A percentile compares a stretch with the other conserved stretches of the same genome.
These are phyloP conservation scores for Axinella damicornis DNA, from an alignment of 37 sponge, comb jelly and placozoan genomes.

Conservation along the genomic window DNA sequence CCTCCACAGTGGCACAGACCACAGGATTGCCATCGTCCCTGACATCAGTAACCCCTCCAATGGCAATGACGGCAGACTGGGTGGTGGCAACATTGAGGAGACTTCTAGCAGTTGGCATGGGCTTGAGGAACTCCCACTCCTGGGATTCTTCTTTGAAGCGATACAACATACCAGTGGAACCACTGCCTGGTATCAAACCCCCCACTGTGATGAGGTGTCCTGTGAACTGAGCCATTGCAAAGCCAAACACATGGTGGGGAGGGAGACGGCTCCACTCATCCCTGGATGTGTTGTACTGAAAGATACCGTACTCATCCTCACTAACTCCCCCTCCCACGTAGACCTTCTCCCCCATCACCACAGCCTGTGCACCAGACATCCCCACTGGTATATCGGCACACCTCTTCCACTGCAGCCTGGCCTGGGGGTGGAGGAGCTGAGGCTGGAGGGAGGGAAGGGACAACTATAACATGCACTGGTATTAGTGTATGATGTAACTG, in stretches of 20 bases:
- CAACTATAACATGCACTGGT: no score
- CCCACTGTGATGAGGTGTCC: conserved; percentile 13
- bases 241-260: not conserved
- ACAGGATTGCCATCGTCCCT: not conserved
- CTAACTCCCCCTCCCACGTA: conserved; percentile 31
- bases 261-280: conserved; percentile 11
- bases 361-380: conserved; percentile 1
- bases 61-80: not conserved
- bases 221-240: conserved; percentile 6
- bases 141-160: not conserved
- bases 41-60: conserved; percentile 5
- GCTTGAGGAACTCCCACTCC: not conserved
- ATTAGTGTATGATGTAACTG: no score
- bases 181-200: not conserved
- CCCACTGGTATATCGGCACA: not conserved
- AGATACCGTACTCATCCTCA: no score
- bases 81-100: not conserved
- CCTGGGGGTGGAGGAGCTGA: not conserved
- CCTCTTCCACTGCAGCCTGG: conserved; percentile 20
- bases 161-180: not conserved
- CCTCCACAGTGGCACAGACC: conserved; percentile 6
- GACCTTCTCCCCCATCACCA: not conserved
- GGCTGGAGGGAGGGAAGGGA: no score
- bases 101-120: conserved; percentile 9
- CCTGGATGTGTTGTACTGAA: not conserved